Percentiles rank a stretch among this genome's conserved stretches.
Evolutionary conservation across 2,888 invertebrate species (phyloP).

Genomic region (Apocheima hispidaria): DNA sequence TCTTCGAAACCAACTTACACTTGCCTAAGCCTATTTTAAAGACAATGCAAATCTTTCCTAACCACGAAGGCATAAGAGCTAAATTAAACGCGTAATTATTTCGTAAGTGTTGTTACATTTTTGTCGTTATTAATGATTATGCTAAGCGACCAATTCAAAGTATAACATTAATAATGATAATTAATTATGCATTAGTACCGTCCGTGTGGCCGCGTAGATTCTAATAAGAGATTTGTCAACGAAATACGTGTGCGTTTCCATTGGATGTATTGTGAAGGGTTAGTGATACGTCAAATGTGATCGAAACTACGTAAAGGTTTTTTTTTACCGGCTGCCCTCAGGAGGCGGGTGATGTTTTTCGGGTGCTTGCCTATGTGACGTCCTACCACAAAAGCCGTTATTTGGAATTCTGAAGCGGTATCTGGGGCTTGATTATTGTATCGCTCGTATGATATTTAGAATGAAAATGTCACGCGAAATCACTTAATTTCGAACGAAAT

Average conservation of each 20-base stretch:
- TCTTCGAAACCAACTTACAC: conserved; percentile 12
- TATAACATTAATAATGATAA: conserved; percentile 67
- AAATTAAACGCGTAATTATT: conserved; percentile 15
- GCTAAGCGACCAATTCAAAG: conserved; percentile 66
- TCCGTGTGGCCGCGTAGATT: conserved; percentile 70
- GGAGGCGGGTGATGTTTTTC: too few relatives aligned
- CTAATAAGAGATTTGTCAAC: conserved; percentile 80
- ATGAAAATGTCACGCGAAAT: too few relatives aligned
- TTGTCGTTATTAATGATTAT: conserved; percentile 49
- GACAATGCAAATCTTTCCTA: conserved; percentile 8
- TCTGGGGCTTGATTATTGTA: too few relatives aligned
- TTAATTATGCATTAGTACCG: conserved; percentile 72
- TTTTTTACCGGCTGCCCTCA: too few relatives aligned
- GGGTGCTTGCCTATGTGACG: too few relatives aligned
- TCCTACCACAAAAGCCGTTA: too few relatives aligned
- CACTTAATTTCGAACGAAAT: too few relatives aligned
- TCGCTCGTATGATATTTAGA: too few relatives aligned
- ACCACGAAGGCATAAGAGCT: conserved; percentile 18
- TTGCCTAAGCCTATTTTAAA: neutral
- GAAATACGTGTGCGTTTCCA: conserved; percentile 62
- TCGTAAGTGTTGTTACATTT: conserved; percentile 15
- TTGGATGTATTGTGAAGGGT: conserved; percentile 45
- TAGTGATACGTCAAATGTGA: too few relatives aligned
- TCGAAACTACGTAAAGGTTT: too few relatives aligned
- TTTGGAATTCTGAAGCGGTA: too few relatives aligned